Evolutionary conservation across 2,888 invertebrate species (phyloP).

Genomic region (Melanostoma mellinum): DNA sequence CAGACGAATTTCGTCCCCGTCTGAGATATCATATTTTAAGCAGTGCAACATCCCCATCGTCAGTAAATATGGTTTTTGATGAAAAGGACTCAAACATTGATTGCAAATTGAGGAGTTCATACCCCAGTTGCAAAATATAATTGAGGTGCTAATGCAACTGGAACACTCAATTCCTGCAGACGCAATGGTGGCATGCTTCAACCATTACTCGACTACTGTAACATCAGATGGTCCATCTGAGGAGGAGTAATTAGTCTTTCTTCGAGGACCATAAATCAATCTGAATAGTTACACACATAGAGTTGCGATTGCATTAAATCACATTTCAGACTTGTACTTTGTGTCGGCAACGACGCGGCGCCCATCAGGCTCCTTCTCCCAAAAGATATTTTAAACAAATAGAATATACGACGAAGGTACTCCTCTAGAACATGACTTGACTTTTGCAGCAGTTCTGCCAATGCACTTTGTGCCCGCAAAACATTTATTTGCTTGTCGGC

Average conservation of each 20-base stretch:
- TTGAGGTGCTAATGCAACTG: constrained; percentile 65
- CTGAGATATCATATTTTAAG: constrained; percentile 39
- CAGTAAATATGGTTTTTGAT: constrained; percentile 48
- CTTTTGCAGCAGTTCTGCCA: constrained; percentile 46
- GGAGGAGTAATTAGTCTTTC: constrained; percentile 69
- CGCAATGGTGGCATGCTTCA: constrained; percentile 11
- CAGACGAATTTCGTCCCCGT: constrained; percentile 23
- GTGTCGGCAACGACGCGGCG: neutral
- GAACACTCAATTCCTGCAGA: constrained; percentile 48
- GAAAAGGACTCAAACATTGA: constrained; percentile 37
- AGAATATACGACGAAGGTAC: constrained; percentile 14
- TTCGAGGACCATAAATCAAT: constrained; percentile 73
- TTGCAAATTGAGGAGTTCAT: constrained; percentile 41
- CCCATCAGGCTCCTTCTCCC: constrained; percentile 3
- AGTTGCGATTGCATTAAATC: constrained; percentile 67
- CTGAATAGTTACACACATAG: constrained; percentile 46
- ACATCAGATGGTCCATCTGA: constrained; percentile 8
- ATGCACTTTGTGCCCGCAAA: constrained; percentile 70
- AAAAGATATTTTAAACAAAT: constrained; percentile 22
- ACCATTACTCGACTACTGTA: constrained; percentile 1
- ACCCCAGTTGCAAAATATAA: constrained; percentile 30
- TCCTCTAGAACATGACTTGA: constrained; percentile 8
- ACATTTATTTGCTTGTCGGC: constrained; percentile 60
- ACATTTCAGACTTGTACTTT: constrained; percentile 54
- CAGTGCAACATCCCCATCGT: constrained; percentile 20